Percentiles rank a stretch among this genome's conserved stretches.
Evolutionary conservation across 2,113 vertebrate genomes (phyloP).

Genomic region (Synodontis membranacea): DNA sequence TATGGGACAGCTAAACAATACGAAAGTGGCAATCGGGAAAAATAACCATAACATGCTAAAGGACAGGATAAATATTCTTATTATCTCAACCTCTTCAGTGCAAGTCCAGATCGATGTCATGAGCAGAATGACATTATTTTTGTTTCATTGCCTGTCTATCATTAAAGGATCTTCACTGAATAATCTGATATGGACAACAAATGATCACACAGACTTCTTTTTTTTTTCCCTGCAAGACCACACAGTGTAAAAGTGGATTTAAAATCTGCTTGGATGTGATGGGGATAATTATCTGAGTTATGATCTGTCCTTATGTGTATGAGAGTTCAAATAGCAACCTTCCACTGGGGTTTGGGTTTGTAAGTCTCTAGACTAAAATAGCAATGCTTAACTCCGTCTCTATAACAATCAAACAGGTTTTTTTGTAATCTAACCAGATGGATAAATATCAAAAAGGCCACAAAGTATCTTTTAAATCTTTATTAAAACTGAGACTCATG

Average conservation of each 20-base stretch:
- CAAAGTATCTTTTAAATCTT: background rate
- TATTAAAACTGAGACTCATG: background rate
- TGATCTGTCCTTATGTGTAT: background rate
- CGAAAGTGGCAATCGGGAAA: background rate
- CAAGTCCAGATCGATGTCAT: background rate
- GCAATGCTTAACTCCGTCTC: constrained; percentile 14
- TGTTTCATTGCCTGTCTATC: background rate
- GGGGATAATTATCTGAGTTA: background rate
- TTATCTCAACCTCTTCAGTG: background rate
- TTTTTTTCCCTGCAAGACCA: background rate
- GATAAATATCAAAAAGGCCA: constrained; percentile 1
- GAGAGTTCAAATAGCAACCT: background rate
- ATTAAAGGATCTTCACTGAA: background rate
- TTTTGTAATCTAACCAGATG: background rate
- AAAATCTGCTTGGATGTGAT: background rate
- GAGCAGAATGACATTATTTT: background rate
- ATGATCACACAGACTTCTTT: background rate
- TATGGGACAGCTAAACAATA: background rate
- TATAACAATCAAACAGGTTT: background rate
- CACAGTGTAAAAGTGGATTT: background rate
- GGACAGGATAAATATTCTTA: background rate
- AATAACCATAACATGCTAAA: background rate
- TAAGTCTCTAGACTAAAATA: constrained; percentile 12
- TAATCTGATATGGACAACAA: background rate
- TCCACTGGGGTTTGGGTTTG: background rate